A percentile compares a stretch with the other conserved stretches of the same genome.
These are phyloP conservation scores for Dipus sagitta DNA, from an alignment of 2,797 vertebrate genomes.

Conservation along the genomic window DNA sequence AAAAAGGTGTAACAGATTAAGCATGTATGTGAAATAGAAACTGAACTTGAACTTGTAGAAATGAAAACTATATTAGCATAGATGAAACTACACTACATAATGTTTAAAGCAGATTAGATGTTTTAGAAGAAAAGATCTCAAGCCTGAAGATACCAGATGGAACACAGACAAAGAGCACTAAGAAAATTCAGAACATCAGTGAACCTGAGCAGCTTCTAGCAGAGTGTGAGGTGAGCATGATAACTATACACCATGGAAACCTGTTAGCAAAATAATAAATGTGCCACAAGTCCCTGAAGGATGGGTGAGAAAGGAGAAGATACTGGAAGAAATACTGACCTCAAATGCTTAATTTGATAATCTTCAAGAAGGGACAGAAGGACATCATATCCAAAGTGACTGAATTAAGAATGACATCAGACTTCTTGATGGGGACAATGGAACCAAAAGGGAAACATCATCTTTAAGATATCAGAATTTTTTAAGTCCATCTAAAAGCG, in stretches of 20 bases:
- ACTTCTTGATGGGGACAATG: not conserved
- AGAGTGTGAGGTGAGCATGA: too few relatives aligned
- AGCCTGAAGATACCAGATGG: not conserved
- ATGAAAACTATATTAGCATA: not conserved
- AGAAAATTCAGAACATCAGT: fast-evolving
- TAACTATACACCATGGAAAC: too few relatives aligned
- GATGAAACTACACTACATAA: not conserved
- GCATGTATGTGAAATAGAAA: not conserved
- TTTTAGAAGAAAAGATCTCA: not conserved
- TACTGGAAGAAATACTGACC: too few relatives aligned
- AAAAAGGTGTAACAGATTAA: not conserved
- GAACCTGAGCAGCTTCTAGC: not conserved
- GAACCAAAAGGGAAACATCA: not conserved
- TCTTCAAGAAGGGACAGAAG: not conserved
- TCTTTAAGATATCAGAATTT: not conserved
- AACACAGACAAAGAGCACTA: not conserved
- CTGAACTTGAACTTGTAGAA: not conserved
- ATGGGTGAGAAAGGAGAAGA: not conserved
- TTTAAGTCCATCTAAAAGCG: not conserved
- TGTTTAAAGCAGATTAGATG: not conserved
- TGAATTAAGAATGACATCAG: not conserved
- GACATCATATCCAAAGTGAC: not conserved
- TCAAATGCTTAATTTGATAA: too few relatives aligned
- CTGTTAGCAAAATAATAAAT: fast-evolving
- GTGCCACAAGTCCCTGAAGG: not conserved